Base-by-base conservation (phyloP, 2,888 invertebrate species). In the Caenorhabditis doughertyi region DNA sequence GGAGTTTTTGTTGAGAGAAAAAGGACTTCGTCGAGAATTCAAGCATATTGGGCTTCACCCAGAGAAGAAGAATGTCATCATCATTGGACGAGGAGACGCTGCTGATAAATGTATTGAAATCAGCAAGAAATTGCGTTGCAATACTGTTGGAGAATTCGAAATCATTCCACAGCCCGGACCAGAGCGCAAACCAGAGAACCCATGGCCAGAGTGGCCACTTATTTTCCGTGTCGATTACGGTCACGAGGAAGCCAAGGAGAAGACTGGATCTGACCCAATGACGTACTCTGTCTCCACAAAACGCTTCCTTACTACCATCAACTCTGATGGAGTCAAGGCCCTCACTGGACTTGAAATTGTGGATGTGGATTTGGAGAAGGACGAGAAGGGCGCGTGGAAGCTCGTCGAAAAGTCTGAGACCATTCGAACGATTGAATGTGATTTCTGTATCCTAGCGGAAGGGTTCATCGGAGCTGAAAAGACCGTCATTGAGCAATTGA, bases 101-200 rank as follows among this genome's bases (percentile, higher is more conserved):
- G 96, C 96, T 3, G 97, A 97, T 92, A 99, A 99, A 94, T 99
- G 99, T 92, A 98, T 99, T 92, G 98, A 96, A 21, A 99, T 98
- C 0, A 96, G 97, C 0, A 94, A 98, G 80, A 94, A 98, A 92
- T 94, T 95, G 92, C 97, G 98, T 64, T 98, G 98, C 47, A 95
- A 95, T 90, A 94, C 95, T 3, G 96, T 99, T 90, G 96, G 96
- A 0, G 96, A 97, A 0, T 99, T 99, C 93, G 99, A 99, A 94
- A 99, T 99, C 91, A 94, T 99, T 67, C 98, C 98, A 0, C 95
- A 96, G 90, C 98, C 98, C n/a, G 96, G 96, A 70, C 93, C 94
- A 2, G 94, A 93, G 27, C 94, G 99, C 42, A 95, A 95, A 13
- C 93, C 94, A 18, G 97, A 97, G 92, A 99, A 99, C 93, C 98